A percentile compares a stretch with the other conserved stretches of the same genome.
These are phyloP conservation scores for Verasper variegatus DNA, from an alignment of 2,113 vertebrate species.

Conservation along the genomic window DNA sequence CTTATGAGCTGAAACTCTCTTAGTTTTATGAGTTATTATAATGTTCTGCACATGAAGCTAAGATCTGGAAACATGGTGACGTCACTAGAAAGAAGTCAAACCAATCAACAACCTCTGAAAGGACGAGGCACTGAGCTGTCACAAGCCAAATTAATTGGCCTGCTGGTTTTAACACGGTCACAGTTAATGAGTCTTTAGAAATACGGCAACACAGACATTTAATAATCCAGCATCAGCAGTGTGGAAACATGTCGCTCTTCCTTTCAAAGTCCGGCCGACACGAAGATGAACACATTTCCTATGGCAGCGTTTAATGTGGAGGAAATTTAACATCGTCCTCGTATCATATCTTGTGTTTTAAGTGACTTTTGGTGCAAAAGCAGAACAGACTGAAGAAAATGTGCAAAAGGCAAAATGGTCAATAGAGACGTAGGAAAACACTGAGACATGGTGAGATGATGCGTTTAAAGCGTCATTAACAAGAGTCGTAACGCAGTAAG, in stretches of 20 bases:
- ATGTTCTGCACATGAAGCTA: not conserved
- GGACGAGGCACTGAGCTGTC: not conserved
- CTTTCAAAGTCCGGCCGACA: not conserved
- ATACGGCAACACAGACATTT: not conserved
- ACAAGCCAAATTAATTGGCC: not conserved
- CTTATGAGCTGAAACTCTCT: not conserved
- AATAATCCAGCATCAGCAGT: not conserved
- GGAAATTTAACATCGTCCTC: not conserved
- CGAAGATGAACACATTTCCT: no score
- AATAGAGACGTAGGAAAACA: no score
- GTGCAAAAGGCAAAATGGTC: no score
- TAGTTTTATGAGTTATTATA: no score
- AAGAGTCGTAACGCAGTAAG: no score
- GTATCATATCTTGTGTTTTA: no score
- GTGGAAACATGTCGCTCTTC: not conserved
- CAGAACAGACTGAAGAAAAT: no score
- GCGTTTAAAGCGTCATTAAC: no score
- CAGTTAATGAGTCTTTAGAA: not conserved
- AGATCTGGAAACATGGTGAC: not conserved
- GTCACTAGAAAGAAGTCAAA: not conserved
- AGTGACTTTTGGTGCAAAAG: no score
- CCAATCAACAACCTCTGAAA: not conserved
- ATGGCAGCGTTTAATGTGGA: not conserved
- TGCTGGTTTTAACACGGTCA: no score
- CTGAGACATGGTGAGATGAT: no score